phyloP scores from a whole-genome alignment of 92 coral and sea anemone species.

The Pocillopora grandis region DNA sequence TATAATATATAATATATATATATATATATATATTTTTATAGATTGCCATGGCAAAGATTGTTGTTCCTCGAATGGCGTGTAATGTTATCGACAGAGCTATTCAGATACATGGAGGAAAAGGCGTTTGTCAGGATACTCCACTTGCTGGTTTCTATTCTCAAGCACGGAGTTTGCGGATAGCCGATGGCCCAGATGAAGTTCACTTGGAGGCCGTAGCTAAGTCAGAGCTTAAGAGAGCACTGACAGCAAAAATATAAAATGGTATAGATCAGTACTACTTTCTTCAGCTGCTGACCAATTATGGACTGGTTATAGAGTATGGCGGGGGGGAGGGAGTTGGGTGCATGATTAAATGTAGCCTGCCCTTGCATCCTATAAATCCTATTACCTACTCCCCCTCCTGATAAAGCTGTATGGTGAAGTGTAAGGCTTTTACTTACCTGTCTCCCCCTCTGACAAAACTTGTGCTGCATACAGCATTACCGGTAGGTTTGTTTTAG shows the following conservation, averaged over 20 bases:
- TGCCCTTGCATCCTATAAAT: too few species aligned
- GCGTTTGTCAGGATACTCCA: slow-evolving; percentile 94
- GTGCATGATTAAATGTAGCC: too few species aligned
- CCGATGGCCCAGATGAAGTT: slow-evolving; percentile 99
- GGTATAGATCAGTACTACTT: too few species aligned
- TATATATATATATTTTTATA: slow-evolving; percentile 19
- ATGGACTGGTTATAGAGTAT: too few species aligned
- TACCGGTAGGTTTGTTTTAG: too few species aligned
- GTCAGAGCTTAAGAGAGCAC: slow-evolving; percentile 71
- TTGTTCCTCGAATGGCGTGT: slow-evolving; percentile 87
- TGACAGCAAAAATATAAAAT: slow-evolving; percentile 47
- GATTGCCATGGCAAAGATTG: slow-evolving; percentile 98
- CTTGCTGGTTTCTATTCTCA: slow-evolving; percentile 70
- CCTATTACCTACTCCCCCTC: too few species aligned
- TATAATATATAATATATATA: neutral
- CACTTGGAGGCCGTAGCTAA: slow-evolving; percentile 95
- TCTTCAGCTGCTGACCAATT: too few species aligned
- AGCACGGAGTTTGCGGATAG: slow-evolving; percentile 86
- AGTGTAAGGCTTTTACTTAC: too few species aligned
- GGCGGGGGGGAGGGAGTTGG: too few species aligned
- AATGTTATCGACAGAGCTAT: slow-evolving; percentile 94
- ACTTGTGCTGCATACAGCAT: too few species aligned
- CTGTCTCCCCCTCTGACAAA: too few species aligned
- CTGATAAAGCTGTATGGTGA: too few species aligned
- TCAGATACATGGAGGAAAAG: slow-evolving; percentile 99